Evolutionary conservation across 2,797 vertebrate genomes (phyloP).

Genomic region (Cygnus olor): DNA sequence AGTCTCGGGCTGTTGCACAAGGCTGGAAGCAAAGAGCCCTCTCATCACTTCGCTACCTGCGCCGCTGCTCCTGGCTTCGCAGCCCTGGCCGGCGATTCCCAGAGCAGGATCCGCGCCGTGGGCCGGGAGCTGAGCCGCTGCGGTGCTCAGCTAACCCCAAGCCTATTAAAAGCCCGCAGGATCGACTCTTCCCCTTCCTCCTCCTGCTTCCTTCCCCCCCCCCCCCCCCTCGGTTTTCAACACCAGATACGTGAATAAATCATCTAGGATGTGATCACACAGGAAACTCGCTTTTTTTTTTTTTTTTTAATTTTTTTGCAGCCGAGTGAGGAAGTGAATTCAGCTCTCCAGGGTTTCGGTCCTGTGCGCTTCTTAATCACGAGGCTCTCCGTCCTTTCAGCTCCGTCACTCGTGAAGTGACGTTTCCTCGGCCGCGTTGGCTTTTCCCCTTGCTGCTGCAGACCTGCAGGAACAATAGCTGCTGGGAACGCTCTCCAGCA

Average conservation of each 20-base stretch:
- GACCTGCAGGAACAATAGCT: constrained; percentile 29
- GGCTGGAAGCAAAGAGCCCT: neutral
- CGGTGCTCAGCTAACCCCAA: neutral
- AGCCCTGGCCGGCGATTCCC: neutral
- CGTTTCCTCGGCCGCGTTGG: neutral
- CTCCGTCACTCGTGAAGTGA: neutral
- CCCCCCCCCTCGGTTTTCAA: constrained; percentile 39
- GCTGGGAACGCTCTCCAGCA: constrained; percentile 19
- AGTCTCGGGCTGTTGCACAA: neutral
- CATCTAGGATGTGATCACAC: constrained; percentile 52
- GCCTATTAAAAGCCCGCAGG: neutral
- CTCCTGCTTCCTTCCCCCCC: constrained; percentile 31
- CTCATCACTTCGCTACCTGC: neutral
- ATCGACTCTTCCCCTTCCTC: constrained; percentile 30
- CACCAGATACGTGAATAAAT: constrained; percentile 36
- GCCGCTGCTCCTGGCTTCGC: neutral
- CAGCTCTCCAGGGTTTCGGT: constrained; percentile 21
- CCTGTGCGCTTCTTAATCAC: constrained; percentile 37
- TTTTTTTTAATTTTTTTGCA: neutral
- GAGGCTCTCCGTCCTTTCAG: constrained; percentile 6
- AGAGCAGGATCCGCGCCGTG: neutral
- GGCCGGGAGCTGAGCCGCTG: too few relatives aligned
- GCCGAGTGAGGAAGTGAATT: constrained; percentile 42
- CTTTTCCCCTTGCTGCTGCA: neutral
- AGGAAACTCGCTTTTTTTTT: neutral